phyloP scores from a whole-genome alignment of 2,888 invertebrate genomes.

The Cheilosia pagana region DNA sequence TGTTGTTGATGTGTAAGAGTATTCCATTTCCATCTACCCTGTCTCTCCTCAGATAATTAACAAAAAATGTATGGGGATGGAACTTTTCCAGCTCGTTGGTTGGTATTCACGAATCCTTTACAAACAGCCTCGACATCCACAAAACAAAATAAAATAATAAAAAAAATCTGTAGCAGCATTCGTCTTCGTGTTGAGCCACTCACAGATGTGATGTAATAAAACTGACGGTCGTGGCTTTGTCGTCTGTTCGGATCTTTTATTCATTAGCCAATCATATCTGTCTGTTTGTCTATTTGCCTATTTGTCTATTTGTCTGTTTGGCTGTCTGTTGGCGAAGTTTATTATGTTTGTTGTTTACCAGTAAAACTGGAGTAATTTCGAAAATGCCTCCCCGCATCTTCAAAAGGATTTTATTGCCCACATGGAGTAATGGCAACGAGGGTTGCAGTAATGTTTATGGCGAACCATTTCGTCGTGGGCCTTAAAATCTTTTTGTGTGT shows the following conservation, averaged over 20 bases:
- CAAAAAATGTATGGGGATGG: conserved; percentile 29
- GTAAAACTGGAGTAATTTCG: conserved; percentile 48
- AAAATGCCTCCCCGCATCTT: neutral
- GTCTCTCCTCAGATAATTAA: too few species aligned
- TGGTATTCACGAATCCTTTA: neutral
- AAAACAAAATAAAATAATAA: neutral
- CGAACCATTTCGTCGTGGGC: conserved; percentile 29
- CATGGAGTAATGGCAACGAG: neutral
- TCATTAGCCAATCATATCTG: conserved; percentile 27
- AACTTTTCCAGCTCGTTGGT: conserved; percentile 29
- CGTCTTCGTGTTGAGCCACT: conserved; percentile 14
- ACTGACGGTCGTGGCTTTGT: neutral
- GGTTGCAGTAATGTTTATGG: conserved; percentile 44
- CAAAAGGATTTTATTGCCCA: conserved; percentile 54
- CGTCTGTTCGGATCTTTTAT: conserved; percentile 45
- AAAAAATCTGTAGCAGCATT: conserved; percentile 21
- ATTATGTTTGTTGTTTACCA: conserved; percentile 64
- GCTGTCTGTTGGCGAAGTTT: conserved; percentile 35
- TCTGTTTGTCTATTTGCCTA: conserved; percentile 13
- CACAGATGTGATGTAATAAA: neutral
- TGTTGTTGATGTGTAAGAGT: too few species aligned
- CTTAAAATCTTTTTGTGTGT: conserved; percentile 17
- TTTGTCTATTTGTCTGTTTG: conserved; percentile 20
- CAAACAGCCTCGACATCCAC: neutral
- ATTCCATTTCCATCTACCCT: too few species aligned